A percentile compares a stretch with the other conserved stretches of the same genome.
phyloP scores from a whole-genome alignment of 1,140 invertebrate species.

The Ooceraea biroi region DNA sequence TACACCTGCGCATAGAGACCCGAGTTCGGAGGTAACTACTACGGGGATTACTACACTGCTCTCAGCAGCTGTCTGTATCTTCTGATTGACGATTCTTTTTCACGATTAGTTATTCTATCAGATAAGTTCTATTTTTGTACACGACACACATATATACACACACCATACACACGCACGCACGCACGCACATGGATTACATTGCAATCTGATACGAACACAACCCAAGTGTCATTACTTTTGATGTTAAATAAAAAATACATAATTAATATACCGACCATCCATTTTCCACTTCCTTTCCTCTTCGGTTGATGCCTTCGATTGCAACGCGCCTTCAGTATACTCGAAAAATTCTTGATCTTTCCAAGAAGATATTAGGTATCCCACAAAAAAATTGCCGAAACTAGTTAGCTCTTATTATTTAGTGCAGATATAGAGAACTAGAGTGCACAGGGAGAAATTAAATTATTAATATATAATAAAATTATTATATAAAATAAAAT shows the following conservation, averaged over 20 bases:
- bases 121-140: constrained; percentile 84
- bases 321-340: too few relatives aligned
- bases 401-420: constrained; percentile 32
- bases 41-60: constrained; percentile 74
- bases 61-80: constrained; percentile 77
- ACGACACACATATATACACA: constrained; percentile 72
- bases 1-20: constrained; percentile 62
- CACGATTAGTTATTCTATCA: constrained; percentile 79
- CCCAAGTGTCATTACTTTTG: constrained; percentile 86
- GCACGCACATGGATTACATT: constrained; percentile 29
- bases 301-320: constrained; percentile 6
- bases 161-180: neutral
- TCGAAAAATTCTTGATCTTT: too few relatives aligned
- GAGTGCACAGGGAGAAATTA: neutral
- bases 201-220: constrained; percentile 80
- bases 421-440: constrained; percentile 1
- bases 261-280: constrained; percentile 80
- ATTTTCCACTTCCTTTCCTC: constrained; percentile 57
- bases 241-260: constrained; percentile 86
- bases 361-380: too few relatives aligned
- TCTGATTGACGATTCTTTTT: constrained; percentile 83
- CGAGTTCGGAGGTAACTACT: constrained; percentile 63
- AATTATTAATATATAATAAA: constrained; percentile 38
- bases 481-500: constrained; percentile 28
- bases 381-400: too few relatives aligned